Evolutionary conservation across 2,113 vertebrate genomes (phyloP).

Genomic region (Malurus alboscapulatus): DNA sequence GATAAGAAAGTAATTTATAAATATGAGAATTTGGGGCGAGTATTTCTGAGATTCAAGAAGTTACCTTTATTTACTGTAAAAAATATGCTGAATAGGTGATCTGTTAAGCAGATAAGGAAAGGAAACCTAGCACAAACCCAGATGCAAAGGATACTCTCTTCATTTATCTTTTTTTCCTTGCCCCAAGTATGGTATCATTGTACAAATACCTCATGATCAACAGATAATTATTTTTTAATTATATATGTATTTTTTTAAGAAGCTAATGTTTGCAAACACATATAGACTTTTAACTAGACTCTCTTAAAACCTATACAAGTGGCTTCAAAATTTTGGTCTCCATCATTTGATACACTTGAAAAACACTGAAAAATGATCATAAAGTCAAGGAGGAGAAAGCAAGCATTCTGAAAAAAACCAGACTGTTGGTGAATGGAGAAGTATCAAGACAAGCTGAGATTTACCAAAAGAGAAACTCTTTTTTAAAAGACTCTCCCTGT

Average conservation of each 20-base stretch:
- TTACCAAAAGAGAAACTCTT: background rate
- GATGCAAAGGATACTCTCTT: background rate
- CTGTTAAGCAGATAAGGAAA: background rate
- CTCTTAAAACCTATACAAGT: background rate
- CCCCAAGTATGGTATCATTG: background rate
- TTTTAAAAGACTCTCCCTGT: too few relatives aligned
- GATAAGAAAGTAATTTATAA: background rate
- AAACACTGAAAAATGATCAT: background rate
- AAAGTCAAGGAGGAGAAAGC: background rate
- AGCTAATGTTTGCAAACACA: background rate
- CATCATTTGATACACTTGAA: background rate
- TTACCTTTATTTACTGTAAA: background rate
- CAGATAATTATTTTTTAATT: background rate
- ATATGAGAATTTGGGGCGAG: background rate
- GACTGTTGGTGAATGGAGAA: background rate
- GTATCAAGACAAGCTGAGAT: background rate
- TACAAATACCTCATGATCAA: background rate
- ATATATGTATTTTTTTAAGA: background rate
- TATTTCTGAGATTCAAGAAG: background rate
- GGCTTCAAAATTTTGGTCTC: background rate
- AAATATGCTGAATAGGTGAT: background rate
- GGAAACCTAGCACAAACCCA: background rate
- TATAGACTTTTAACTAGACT: accelerated
- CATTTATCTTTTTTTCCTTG: background rate
- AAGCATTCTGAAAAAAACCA: background rate